Evolutionary conservation across 2,888 invertebrate genomes (phyloP).

Genomic region (Dascillus cervinus): DNA sequence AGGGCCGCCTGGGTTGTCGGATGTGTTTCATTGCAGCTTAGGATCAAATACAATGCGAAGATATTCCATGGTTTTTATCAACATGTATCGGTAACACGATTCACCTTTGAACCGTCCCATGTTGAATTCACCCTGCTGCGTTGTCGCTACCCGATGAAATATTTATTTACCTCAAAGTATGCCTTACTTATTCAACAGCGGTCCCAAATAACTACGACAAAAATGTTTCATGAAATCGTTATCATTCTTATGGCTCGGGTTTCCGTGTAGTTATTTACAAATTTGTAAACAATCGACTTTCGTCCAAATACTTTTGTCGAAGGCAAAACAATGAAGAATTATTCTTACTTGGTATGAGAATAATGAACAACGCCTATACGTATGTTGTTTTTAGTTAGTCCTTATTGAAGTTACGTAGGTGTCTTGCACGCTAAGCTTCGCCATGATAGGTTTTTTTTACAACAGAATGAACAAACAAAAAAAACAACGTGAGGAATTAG

Average conservation of each 20-base stretch:
- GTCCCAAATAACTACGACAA: slow-evolving; percentile 8
- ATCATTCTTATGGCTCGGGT: slow-evolving; percentile 8
- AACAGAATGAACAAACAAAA: too few relatives aligned
- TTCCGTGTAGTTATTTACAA: slow-evolving; percentile 12
- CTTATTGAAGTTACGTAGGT: slow-evolving; percentile 13
- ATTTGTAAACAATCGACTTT: slow-evolving; percentile 23
- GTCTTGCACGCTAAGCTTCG: slow-evolving; percentile 16
- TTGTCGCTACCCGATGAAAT: slow-evolving; percentile 10
- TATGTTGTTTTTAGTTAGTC: slow-evolving; percentile 8
- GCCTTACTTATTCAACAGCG: too few relatives aligned
- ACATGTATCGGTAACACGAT: slow-evolving; percentile 12
- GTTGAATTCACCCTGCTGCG: slow-evolving; percentile 9
- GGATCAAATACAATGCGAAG: slow-evolving; percentile 10
- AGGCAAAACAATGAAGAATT: slow-evolving; percentile 17
- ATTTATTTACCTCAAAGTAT: too few relatives aligned
- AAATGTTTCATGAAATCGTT: slow-evolving; percentile 10
- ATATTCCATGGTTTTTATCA: slow-evolving; percentile 11
- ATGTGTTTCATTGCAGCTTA: slow-evolving; percentile 11
- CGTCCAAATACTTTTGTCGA: slow-evolving; percentile 17
- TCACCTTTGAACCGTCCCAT: slow-evolving; percentile 14
- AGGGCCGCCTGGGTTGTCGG: slow-evolving; percentile 10
- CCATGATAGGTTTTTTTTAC: too few relatives aligned
- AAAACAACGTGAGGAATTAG: too few relatives aligned
- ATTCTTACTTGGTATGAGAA: slow-evolving; percentile 16
- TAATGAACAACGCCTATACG: slow-evolving; percentile 13